Evolutionary conservation across 2,113 vertebrate genomes (phyloP).

Genomic region (Lagenorhynchus albirostris): DNA sequence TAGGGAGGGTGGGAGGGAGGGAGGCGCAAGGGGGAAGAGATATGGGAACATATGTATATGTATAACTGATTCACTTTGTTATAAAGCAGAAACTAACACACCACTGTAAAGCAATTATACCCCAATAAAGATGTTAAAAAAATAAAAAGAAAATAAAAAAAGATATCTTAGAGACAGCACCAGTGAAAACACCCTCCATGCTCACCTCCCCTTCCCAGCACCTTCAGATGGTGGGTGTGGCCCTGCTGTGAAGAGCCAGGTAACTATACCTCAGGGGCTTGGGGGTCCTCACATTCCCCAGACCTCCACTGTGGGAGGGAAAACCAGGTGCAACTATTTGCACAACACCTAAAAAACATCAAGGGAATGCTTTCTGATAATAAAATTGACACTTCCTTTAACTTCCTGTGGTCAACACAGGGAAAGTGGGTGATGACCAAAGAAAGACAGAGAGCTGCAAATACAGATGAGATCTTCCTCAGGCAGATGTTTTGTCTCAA

Average conservation of each 20-base stretch:
- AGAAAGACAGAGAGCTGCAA: not conserved
- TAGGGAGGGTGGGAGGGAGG: no score
- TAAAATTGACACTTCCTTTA: not conserved
- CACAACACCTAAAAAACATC: not conserved
- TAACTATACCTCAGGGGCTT: not conserved
- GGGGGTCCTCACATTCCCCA: not conserved
- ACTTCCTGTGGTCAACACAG: conserved; percentile 11
- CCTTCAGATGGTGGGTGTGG: not conserved
- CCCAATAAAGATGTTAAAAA: no score
- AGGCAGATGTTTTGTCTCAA: not conserved
- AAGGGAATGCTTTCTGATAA: not conserved
- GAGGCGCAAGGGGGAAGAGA: no score
- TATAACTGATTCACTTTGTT: no score
- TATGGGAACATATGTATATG: no score
- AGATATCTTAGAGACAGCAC: not conserved
- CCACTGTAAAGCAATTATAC: no score
- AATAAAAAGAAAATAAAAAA: not conserved
- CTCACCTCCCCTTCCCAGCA: not conserved
- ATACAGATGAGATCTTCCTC: not conserved
- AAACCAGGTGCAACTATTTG: conserved; percentile 8
- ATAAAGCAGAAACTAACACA: no score
- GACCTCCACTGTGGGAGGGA: not conserved
- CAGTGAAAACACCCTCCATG: not conserved
- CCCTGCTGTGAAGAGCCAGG: not conserved
- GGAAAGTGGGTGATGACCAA: not conserved